Percentiles rank a stretch among this genome's conserved stretches.
phyloP scores from a whole-genome alignment of 2,888 invertebrate genomes.

The Opisthograptis luteolata region DNA sequence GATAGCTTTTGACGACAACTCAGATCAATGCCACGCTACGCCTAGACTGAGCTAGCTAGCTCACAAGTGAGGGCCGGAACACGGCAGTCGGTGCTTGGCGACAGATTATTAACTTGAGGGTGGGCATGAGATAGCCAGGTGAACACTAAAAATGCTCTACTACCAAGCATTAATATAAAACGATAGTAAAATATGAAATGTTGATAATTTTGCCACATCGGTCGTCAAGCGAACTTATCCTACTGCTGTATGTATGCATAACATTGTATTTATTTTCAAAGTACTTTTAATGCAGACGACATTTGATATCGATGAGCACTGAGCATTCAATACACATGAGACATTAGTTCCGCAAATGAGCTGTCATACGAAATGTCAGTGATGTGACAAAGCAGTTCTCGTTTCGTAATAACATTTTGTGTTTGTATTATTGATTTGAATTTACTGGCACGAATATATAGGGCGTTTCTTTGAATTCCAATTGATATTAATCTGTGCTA shows the following conservation, averaged over 20 bases:
- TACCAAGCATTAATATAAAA: no score
- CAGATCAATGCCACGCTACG: no score
- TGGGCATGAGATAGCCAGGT: no score
- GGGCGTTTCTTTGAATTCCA: background rate
- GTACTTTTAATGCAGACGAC: constrained; percentile 45
- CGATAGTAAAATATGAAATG: no score
- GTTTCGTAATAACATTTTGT: constrained; percentile 8
- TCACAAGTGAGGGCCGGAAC: no score
- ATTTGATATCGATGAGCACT: constrained; percentile 58
- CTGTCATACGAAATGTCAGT: constrained; percentile 35
- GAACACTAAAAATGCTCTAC: no score
- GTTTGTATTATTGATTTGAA: background rate
- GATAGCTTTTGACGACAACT: no score
- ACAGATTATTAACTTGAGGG: no score
- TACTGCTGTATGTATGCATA: background rate
- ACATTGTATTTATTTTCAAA: background rate
- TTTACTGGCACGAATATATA: background rate
- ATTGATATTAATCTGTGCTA: constrained; percentile 7
- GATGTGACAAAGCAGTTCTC: constrained; percentile 32
- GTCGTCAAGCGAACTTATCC: constrained; percentile 2
- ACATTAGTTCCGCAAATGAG: constrained; percentile 30
- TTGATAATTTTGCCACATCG: no score
- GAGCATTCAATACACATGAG: constrained; percentile 34
- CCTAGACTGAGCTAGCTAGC: no score
- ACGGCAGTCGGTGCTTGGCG: no score